Evolutionary conservation across 2,113 vertebrate species (phyloP), one percentile per base, ranked within the genome.

Genomic region (Tylochromis polylepis): DNA sequence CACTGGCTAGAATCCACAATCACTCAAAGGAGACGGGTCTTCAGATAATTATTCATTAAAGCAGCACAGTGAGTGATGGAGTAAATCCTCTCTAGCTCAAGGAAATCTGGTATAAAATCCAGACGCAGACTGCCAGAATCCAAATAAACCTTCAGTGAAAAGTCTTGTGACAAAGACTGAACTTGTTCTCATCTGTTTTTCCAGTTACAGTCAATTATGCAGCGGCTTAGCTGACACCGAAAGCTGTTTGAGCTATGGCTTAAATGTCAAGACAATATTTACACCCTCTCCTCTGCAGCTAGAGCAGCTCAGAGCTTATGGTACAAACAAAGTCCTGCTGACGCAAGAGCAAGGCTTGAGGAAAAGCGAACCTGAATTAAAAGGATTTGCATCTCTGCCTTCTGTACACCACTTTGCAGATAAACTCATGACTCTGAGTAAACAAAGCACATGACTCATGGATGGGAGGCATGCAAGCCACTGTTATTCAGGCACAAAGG

Each of bases 11-110:
- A 89, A 87, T 62, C 79, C 62, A 84, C 85, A 18, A 88, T 93
- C 78, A 58, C 67, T 94, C 86, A 88, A 49, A 41, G 87, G 81
- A 53, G 89, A 88, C 65, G 58, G 60, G 46, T 77, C 8, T 34
- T 83, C 59, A 58, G 70, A 84, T 85, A 86, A 59, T 87, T 67
- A 87, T 83, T 89, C 38, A 87, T 79, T 85, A 82, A 83, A 90
- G 41, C 16, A 20, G 31, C 70, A 62, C 46, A 81, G 43, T 24
- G 27, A 62, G 79, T 12, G 27, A 41, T 83, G 24, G 67, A 72
- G 70, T 72, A 34, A 24, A 60, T 80, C 34, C 22, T 84, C 67
- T 36, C 18, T 55, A 14, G 53, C 67, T 34, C 46, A 49, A 67
- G 36, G 70, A 79, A 83, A 87, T 88, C 41, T 75, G 75, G 14